Conservation (phyloP, 2,113 vertebrate species). For the Actenoides hombroni region DNA sequence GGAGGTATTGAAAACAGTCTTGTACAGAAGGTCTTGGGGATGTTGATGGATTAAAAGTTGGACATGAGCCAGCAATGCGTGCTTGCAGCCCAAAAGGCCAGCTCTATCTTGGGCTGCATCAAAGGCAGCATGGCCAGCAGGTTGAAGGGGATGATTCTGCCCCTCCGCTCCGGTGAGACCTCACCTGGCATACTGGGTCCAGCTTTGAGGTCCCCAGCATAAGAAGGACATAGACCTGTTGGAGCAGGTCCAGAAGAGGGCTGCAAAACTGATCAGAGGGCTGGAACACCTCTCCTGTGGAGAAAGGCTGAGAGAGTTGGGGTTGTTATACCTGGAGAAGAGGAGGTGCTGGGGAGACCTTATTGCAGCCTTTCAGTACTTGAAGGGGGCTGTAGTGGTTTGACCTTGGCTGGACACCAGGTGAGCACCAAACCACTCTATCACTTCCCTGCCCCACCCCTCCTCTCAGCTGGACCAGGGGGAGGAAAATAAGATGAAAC, state of each 20-base stretch:
- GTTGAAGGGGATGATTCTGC: neutral
- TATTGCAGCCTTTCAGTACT: fast-evolving
- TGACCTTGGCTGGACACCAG: too few species aligned
- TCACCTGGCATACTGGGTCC: neutral
- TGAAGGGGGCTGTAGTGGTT: too few species aligned
- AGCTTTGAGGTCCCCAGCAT: neutral
- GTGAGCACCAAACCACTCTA: too few species aligned
- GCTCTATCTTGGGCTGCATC: fast-evolving
- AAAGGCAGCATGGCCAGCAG: fast-evolving
- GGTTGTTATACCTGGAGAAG: neutral
- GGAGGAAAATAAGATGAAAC: too few species aligned
- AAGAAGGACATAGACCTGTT: neutral
- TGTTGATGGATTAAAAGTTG: neutral
- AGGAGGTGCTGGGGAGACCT: neutral
- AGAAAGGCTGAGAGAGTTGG: neutral
- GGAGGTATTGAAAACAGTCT: neutral
- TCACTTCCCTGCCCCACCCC: too few species aligned
- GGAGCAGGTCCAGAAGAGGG: neutral
- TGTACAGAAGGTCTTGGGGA: neutral
- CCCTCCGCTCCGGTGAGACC: neutral
- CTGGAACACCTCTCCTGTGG: neutral
- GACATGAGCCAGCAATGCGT: fast-evolving
- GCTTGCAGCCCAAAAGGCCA: neutral
- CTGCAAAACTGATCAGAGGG: neutral
- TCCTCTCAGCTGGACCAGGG: too few species aligned